Evolutionary conservation across 2,888 invertebrate genomes (phyloP).

Genomic region (Drosophila mayaguana): DNA sequence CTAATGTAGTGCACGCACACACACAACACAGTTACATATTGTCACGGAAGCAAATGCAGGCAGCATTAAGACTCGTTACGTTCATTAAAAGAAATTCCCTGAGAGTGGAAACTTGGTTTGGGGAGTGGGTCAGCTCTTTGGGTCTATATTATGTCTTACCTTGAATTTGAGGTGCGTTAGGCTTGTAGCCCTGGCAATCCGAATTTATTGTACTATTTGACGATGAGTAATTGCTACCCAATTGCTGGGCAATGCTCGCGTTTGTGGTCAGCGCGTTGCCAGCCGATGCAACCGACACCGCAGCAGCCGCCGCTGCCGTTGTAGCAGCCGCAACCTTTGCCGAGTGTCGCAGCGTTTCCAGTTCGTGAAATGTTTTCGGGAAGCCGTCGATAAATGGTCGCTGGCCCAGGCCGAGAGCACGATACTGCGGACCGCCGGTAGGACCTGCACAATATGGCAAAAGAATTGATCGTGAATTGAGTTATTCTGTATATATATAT

Average conservation of each 20-base stretch:
- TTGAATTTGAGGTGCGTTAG: constrained; percentile 86
- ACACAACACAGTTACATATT: background rate
- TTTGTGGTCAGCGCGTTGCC: constrained; percentile 61
- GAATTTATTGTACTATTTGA: constrained; percentile 85
- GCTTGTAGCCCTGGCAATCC: constrained; percentile 88
- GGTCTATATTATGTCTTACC: constrained; percentile 80
- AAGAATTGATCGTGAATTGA: background rate
- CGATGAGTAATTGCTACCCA: constrained; percentile 84
- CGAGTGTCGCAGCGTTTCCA: constrained; percentile 89
- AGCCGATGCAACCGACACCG: constrained; percentile 54
- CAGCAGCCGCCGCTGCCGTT: constrained; percentile 74
- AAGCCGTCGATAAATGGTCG: constrained; percentile 89
- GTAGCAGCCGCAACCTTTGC: constrained; percentile 82
- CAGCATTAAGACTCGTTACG: constrained; percentile 23
- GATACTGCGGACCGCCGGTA: constrained; percentile 89
- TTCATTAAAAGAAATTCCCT: constrained; percentile 22
- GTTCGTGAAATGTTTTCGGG: constrained; percentile 88
- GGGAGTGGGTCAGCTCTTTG: background rate
- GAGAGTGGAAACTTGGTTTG: background rate
- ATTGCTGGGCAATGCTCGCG: constrained; percentile 68
- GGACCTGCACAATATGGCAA: constrained; percentile 85
- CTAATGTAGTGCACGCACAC: background rate
- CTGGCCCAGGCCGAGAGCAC: constrained; percentile 90
- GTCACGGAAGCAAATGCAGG: constrained; percentile 14
- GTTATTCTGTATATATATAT: background rate